A percentile compares a stretch with the other conserved stretches of the same genome.
phyloP scores from a whole-genome alignment of 2,888 invertebrate species.

The Nomada fucata region DNA sequence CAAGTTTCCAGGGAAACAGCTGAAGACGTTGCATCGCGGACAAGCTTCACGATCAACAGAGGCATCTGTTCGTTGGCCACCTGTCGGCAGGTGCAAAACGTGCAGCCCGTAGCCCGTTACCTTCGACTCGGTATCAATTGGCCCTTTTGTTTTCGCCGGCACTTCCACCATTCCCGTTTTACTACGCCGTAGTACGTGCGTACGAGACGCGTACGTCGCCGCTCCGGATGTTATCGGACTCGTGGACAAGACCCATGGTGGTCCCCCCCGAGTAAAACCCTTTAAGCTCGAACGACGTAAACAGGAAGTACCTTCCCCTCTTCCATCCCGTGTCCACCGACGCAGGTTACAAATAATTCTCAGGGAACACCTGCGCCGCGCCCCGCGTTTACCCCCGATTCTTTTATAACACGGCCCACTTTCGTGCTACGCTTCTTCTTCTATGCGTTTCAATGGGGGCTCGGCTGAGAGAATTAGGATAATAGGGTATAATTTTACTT shows the following conservation, averaged over 20 bases:
- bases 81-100: slow-evolving; percentile 81
- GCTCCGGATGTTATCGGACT: slow-evolving; percentile 67
- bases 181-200: slow-evolving; percentile 70
- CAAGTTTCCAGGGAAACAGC: slow-evolving; percentile 9
- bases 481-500: too few relatives aligned
- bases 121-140: slow-evolving; percentile 76
- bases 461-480: too few relatives aligned
- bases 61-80: slow-evolving; percentile 79
- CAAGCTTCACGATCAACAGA: slow-evolving; percentile 42
- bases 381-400: slow-evolving; percentile 8
- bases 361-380: slow-evolving; percentile 41
- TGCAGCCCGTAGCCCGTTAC: slow-evolving; percentile 68
- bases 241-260: slow-evolving; percentile 29
- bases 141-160: slow-evolving; percentile 74
- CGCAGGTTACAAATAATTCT: slow-evolving; percentile 38
- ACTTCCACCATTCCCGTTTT: slow-evolving; percentile 75
- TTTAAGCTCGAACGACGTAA: slow-evolving; percentile 63
- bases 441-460: neutral
- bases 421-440: slow-evolving; percentile 16
- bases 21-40: slow-evolving; percentile 1
- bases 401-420: slow-evolving; percentile 13
- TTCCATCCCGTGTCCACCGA: neutral
- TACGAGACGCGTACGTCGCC: slow-evolving; percentile 60
- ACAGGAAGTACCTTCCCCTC: slow-evolving; percentile 69
- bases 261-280: slow-evolving; percentile 48